These are phyloP conservation scores for Atherinosoma microstoma DNA, from an alignment of 2,797 vertebrate genomes.

Conservation along the genomic window DNA sequence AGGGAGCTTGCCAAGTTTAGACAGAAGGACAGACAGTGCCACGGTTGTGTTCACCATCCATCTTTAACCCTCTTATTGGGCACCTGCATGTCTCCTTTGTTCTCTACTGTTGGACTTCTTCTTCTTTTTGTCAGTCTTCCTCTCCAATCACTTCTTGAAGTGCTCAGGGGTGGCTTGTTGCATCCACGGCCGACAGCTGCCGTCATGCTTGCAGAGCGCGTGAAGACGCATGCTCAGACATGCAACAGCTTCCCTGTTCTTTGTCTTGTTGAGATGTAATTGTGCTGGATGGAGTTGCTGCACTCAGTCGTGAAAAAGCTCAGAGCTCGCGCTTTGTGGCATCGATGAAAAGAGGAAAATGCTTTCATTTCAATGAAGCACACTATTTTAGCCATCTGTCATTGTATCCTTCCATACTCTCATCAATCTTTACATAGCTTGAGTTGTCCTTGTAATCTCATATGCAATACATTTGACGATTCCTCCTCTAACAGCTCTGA, in stretches of 20 bases:
- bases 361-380: neutral
- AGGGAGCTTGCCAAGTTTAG: constrained; percentile 72
- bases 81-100: constrained; percentile 73
- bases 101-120: constrained; percentile 53
- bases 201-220: constrained; percentile 49
- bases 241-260: constrained; percentile 73
- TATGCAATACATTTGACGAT: constrained; percentile 51
- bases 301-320: constrained; percentile 27
- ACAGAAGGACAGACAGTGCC: constrained; percentile 64
- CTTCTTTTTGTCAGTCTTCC: constrained; percentile 36
- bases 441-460: constrained; percentile 55
- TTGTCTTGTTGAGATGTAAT: constrained; percentile 67
- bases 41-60: constrained; percentile 55
- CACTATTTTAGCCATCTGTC: constrained; percentile 1
- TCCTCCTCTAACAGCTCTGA: constrained; percentile 72
- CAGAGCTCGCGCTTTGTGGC: constrained; percentile 30
- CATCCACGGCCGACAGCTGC: constrained; percentile 61
- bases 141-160: constrained; percentile 46
- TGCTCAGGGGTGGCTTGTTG: constrained; percentile 60
- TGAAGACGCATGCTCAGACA: constrained; percentile 72
- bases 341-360: constrained; percentile 4
- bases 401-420: neutral
- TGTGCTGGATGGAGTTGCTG: constrained; percentile 51
- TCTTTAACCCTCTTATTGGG: constrained; percentile 26
- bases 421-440: constrained; percentile 13